These are phyloP conservation scores for Poecilia gillii DNA, from an alignment of 2,797 vertebrate genomes.

Conservation along the genomic window DNA sequence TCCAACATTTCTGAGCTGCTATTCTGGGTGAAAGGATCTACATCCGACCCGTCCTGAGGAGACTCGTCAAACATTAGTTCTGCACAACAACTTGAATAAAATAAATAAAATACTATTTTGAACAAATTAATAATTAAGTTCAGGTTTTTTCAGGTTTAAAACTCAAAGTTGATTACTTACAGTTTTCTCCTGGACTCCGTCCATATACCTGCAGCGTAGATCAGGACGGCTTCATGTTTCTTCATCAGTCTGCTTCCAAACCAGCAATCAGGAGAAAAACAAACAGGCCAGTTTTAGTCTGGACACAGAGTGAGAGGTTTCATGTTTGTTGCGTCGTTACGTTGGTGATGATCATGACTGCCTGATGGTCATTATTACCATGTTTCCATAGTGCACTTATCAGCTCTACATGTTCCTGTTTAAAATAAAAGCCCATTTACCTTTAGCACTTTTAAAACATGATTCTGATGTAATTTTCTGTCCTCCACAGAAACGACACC, in stretches of 20 bases:
- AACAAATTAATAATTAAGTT: background rate
- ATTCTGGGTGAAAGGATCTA: background rate
- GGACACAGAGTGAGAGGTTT: constrained; percentile 8
- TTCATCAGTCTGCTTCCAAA: constrained; percentile 16
- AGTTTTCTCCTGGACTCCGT: constrained; percentile 5
- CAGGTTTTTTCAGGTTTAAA: background rate
- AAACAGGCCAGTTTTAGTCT: constrained; percentile 37
- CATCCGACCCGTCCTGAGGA: background rate
- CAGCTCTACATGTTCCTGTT: background rate
- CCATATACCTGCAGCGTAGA: constrained; percentile 2
- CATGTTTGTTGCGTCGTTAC: constrained; percentile 53
- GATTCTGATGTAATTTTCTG: background rate
- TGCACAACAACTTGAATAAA: background rate
- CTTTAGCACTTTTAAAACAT: background rate
- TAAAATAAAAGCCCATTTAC: background rate
- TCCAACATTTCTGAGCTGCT: background rate
- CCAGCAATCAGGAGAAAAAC: constrained; percentile 47
- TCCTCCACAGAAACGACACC: background rate
- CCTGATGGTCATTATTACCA: constrained; percentile 14
- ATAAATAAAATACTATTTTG: background rate
- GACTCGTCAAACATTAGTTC: background rate
- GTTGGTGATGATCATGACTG: constrained; percentile 16
- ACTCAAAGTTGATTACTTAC: constrained; percentile 45
- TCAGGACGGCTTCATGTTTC: background rate
- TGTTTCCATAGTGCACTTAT: constrained; percentile 29